Base-by-base conservation (phyloP, 2,888 invertebrate genomes). In the Tiliacea citrago region DNA sequence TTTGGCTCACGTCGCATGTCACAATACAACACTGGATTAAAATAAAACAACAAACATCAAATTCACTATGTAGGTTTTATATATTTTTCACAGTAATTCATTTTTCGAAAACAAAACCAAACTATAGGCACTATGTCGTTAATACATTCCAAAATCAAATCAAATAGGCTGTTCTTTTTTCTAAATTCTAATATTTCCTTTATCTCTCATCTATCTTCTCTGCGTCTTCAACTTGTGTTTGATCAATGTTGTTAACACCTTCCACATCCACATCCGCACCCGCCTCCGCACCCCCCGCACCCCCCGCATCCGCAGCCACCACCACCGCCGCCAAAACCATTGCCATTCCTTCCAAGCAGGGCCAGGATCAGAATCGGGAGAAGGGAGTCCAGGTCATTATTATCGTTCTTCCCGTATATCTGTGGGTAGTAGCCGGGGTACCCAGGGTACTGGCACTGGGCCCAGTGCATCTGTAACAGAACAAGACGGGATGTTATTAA, bases 331-430 rank as follows among this genome's bases (percentile, higher is more conserved):
- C 89, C 85, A 35, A 74, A 74, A 16, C 84, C 85, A 6, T 86
- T 80, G 18, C 84, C 82, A 8, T 88, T 83, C 4, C 86, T 77
- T 9, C 88, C 85, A 0, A 83, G 73, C 79, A 90, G 39, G 49
- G 88, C 81, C 5, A 93, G 75, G 21, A 93, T 76, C 24, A 93
- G 81, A 49, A 93, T 87, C 1, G 93, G 93, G 5, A 93, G 88
- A 5, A 93, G 80, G 18, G 87, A 79, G 60, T 93, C 92, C 73
- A 90, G 72, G 47, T 90, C 90, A 60, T 89, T 88, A 10, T 88
- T 77, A 60, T 87, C 67, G 16, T 76, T 67, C 18, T 78, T 81
- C 0, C 81, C 82, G 29, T 79, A 77, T 7, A 78, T 60, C 47
- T 83, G 83, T n/a, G 86, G 87, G 71, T 83, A 88, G 53, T 80